Base-by-base conservation (phyloP, 2,888 invertebrate genomes). In the Idaea dimidiata region DNA sequence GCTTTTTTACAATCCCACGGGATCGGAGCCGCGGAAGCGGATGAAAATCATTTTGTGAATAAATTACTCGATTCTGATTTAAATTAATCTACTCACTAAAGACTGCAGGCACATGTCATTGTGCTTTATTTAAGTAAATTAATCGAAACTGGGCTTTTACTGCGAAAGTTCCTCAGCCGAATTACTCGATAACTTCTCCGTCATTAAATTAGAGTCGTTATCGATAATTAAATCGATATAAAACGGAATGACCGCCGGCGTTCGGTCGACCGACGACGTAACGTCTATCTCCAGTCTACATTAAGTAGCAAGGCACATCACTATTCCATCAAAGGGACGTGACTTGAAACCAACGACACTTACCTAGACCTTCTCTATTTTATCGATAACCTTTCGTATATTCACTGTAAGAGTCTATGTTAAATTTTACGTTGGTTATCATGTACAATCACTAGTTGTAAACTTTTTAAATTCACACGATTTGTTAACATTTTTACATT, bases 261-360 rank as follows among this genome's bases (percentile, higher is more conserved):
- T 24, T 24, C 24, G 24, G 24, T 24, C 24, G 24, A 24, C 24
- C 3, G 24, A 53, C 24, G 24, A 24, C 24, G 24, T 1, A 53
- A 65, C 65, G 72, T 62, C 64, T 63, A 63, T 67, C 67, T 60
- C 57, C 64, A 62, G 58, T 61, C 60, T 62, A 61, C 55, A 59
- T 59, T 62, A 61, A 60, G 62, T 63, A 62, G 63, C 53, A 10
- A 14, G 63, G 69, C 66, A 56, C 74, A 72, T 63, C 75, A 68
- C 77, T 76, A 77, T 70, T 67, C 69, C 60, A 72, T 75, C 67
- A 69, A 59, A 57, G 65, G 63, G 63, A 80, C 79, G 80, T 79
- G 79, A 80, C 76, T 63, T 71, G 79, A 79, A 79, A 78, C 76
- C 75, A 60, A 68, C 72, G 69, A 70, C 65, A 24, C 24, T 24